These are phyloP conservation scores for Callionymus lyra DNA, from an alignment of 2,113 vertebrate species.

Conservation along the genomic window DNA sequence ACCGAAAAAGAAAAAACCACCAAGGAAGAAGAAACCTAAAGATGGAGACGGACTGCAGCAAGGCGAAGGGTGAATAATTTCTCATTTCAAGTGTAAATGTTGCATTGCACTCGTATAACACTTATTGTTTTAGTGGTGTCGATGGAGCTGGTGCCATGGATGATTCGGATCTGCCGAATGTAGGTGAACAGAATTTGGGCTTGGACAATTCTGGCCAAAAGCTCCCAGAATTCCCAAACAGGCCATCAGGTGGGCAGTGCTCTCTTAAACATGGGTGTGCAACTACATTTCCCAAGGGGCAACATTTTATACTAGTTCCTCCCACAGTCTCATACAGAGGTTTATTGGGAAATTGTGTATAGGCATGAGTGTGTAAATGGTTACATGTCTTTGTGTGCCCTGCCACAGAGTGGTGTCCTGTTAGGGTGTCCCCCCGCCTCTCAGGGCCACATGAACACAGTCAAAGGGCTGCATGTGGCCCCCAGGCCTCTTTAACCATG, in stretches of 20 bases:
- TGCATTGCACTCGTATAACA: constrained; percentile 5
- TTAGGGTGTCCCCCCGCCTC: too few species aligned
- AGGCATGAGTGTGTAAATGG: too few species aligned
- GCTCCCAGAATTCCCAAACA: constrained; percentile 81
- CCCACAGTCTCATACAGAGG: too few species aligned
- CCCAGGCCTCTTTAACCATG: too few species aligned
- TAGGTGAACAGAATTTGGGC: constrained; percentile 79
- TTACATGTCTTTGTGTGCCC: too few species aligned
- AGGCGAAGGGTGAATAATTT: constrained; percentile 65
- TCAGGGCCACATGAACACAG: too few species aligned
- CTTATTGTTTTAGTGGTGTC: constrained; percentile 59
- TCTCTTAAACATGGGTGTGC: too few species aligned
- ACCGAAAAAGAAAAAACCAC: constrained; percentile 97
- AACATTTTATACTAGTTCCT: too few species aligned
- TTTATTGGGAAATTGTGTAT: too few species aligned
- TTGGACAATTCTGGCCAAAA: constrained; percentile 81
- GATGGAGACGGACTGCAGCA: constrained; percentile 76
- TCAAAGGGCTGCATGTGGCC: too few species aligned
- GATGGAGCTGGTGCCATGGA: constrained; percentile 79
- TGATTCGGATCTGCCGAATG: constrained; percentile 75
- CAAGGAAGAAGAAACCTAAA: constrained; percentile 88
- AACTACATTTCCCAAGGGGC: too few species aligned
- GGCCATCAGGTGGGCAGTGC: constrained; percentile 73
- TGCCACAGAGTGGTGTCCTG: too few species aligned
- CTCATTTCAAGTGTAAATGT: neutral